Evolutionary conservation across 2,797 vertebrate genomes (phyloP), one percentile per base, ranked within the genome.

Genomic region (Alfaro cultratus): DNA sequence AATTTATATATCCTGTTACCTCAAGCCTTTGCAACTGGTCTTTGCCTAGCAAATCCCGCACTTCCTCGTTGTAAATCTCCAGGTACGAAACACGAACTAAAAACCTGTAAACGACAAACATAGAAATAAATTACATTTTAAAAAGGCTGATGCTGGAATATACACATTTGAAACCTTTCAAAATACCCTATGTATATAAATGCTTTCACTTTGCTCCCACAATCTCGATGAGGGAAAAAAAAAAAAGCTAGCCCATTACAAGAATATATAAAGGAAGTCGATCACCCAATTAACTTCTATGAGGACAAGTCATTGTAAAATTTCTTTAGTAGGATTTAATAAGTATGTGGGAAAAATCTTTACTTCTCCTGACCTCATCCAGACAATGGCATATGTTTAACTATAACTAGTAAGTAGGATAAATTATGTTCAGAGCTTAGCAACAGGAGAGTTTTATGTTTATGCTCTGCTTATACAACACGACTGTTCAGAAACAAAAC

Each of bases 1-100:
- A 55, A 74, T 77, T n/a, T 51, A 18, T 53, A 55, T 29, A 74
- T 47, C 26, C 15, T 76, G 94, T 96, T 94, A 99, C 99, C 97
- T 99, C 99, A 26, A 99, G 90, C 73, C 97, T 97, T 92, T 99
- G 98, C 53, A 97, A 95, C 93, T 99, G 99, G 90, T 99, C 99
- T 88, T 99, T 99, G 80, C 98, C 97, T 81, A 99, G 94, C 89
- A 99, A 95, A 85, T 99, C 98, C 71, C 97, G 95, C 68, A 99
- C 98, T 92, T 99, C 99, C 88, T 99, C 99, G 70, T 99, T 99
- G 93, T 99, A 99, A 89, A 99, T 99, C 94, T 99, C 99, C 93
- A 99, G 92, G 89, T 99, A 99, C 7, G 99, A 99, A 49, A 99
- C 99, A 85, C 98, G 96, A 83, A 99, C 99, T 89, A 99, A 95